A percentile compares a stretch with the other conserved stretches of the same genome.
phyloP scores from a whole-genome alignment of 2,888 invertebrate genomes.

The Eremobia ochroleuca region DNA sequence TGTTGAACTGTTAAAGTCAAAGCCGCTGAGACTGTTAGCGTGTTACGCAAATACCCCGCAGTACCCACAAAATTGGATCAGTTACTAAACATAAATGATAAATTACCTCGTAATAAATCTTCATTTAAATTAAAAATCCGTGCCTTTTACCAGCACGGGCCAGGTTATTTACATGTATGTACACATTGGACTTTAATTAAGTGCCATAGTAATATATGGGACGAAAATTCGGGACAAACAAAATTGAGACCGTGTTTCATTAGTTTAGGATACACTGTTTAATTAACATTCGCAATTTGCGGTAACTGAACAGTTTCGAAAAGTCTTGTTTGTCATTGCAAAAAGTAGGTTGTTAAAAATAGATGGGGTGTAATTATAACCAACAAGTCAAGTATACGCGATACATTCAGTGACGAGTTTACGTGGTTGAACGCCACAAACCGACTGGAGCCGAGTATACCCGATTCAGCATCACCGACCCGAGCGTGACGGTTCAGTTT shows the following conservation, averaged over 20 bases:
- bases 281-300: constrained; percentile 26
- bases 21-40: not conserved
- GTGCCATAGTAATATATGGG: constrained; percentile 35
- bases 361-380: no score
- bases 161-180: constrained; percentile 52
- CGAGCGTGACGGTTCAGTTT: not conserved
- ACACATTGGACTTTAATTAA: constrained; percentile 48
- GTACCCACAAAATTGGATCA: constrained; percentile 8
- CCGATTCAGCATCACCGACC: not conserved
- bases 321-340: not conserved
- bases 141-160: constrained; percentile 31
- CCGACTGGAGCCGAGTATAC: no score
- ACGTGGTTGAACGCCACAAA: no score
- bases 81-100: constrained; percentile 34
- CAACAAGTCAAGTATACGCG: no score
- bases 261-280: constrained; percentile 38
- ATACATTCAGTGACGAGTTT: no score
- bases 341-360: not conserved
- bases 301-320: not conserved
- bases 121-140: constrained; percentile 44
- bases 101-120: constrained; percentile 47
- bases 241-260: constrained; percentile 35
- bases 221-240: constrained; percentile 36
- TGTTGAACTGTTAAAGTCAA: not conserved
- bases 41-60: not conserved